These are phyloP conservation scores for Siphlonurus alternatus DNA, from an alignment of 2,888 invertebrate genomes.

Conservation along the genomic window DNA sequence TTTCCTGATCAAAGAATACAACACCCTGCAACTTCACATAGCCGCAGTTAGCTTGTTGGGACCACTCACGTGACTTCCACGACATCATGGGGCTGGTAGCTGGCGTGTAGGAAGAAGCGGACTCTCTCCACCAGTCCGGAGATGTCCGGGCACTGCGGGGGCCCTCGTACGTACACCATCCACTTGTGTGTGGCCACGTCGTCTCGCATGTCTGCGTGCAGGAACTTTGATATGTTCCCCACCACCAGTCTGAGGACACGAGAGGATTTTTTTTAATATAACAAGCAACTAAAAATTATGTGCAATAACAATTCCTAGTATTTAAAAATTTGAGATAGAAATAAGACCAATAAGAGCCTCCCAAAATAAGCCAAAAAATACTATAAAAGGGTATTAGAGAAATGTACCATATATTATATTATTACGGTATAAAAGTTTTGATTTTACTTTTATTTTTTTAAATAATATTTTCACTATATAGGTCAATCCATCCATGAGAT, in stretches of 20 bases:
- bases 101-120: constrained; percentile 64
- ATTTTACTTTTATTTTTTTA: too few species aligned
- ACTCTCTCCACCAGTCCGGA: constrained; percentile 52
- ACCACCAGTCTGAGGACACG: too few species aligned
- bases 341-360: background rate
- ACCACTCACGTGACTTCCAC: constrained; percentile 52
- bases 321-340: too few species aligned
- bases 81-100: constrained; percentile 72
- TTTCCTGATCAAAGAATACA: background rate
- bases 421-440: too few species aligned
- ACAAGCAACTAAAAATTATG: too few species aligned
- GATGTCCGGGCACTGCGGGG: constrained; percentile 38
- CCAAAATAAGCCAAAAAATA: background rate
- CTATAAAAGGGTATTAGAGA: too few species aligned
- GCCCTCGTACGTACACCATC: constrained; percentile 71
- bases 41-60: background rate
- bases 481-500: too few species aligned
- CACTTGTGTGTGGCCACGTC: constrained; percentile 72
- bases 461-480: too few species aligned
- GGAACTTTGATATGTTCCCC: constrained; percentile 72
- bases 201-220: constrained; percentile 46
- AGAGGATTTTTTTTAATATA: background rate
- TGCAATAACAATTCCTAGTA: too few species aligned
- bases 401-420: too few species aligned
- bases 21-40: background rate